Conservation (phyloP, 2,888 invertebrate genomes). For the Sialis fuliginosa region DNA sequence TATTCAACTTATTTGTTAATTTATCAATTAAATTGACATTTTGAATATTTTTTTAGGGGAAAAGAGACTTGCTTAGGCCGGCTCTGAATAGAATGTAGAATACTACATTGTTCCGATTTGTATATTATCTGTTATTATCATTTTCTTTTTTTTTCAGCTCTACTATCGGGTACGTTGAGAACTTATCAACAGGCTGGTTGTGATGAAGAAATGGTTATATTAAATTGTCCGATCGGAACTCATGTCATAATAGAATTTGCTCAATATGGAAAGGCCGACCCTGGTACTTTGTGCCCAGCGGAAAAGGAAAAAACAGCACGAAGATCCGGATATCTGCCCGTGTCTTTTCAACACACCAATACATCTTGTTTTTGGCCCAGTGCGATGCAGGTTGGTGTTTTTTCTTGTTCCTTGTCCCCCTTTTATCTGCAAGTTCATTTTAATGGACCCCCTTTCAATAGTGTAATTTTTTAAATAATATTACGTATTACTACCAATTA, state of each 20-base stretch:
- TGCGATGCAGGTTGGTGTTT: slow-evolving; percentile 52
- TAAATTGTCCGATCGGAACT: slow-evolving; percentile 81
- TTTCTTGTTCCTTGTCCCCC: no score
- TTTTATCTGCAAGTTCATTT: no score
- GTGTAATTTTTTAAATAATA: no score
- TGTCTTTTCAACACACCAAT: slow-evolving; percentile 37
- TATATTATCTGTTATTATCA: no score
- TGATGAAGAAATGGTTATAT: slow-evolving; percentile 72
- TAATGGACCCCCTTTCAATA: no score
- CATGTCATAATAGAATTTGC: slow-evolving; percentile 81
- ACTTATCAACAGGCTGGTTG: slow-evolving; percentile 86
- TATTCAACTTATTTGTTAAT: no score
- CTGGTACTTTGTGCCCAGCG: slow-evolving; percentile 19
- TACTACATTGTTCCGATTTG: no score
- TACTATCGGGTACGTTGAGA: slow-evolving; percentile 76
- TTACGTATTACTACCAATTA: no score
- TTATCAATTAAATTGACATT: no score
- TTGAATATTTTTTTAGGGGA: no score
- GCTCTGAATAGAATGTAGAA: no score
- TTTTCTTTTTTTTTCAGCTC: slow-evolving; percentile 36
- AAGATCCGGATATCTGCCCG: slow-evolving; percentile 21
- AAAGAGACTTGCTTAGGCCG: no score
- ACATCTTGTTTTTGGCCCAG: slow-evolving; percentile 54
- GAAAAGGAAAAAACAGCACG: slow-evolving; percentile 10
- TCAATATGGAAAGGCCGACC: slow-evolving; percentile 60